Base-by-base conservation (phyloP, 2,797 vertebrate genomes). In the Melanotaenia maccullochi region DNA sequence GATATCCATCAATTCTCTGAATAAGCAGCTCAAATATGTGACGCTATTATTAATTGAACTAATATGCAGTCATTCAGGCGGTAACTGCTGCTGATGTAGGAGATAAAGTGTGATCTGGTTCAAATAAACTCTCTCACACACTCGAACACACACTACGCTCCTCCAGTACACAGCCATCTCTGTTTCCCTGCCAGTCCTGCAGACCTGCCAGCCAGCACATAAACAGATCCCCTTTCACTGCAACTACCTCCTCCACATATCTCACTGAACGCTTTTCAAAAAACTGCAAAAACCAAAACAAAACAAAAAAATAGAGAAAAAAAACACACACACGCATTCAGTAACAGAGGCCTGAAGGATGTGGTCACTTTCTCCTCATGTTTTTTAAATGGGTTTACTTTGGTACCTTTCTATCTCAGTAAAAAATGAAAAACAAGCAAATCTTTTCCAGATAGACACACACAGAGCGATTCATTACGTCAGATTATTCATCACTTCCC, bases 141-240 rank as follows among this genome's bases (percentile, higher is more conserved):
- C 51, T 35, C 58, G 36, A 22, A 40, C 35, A 56, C 35, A 40
- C 63, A 36, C 68, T 25, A 40, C 30, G 24, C 64, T 61, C 8
- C 33, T 65, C 8, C 36, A 68, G 71, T 71, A 88, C 87, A 91
- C 76, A 78, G 82, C 30, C 65, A 20, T n/a, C 85, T 84, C 84
- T 89, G 85, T 92, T 76, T 82, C 61, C 57, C 63, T 56, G 61
- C 65, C 79, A 66, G 40, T 40, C 63, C 75, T 12, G 1, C 66
- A 73, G 74, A 87, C 78, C 86, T 70, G 71, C 67, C 49, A 18
- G 55, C 64, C 68, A 60, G 69, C 76, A 61, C 60, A 64, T 65
- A 70, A 89, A 88, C 81, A 86, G 81, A 80, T 84, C 82, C 77
- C 74, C 84, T 89, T 88, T 88, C 79, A 83, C 76, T 54, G 44